A percentile compares a stretch with the other conserved stretches of the same genome.
Conservation (phyloP, 2,797 vertebrate genomes). For the Esox lucius region DNA sequence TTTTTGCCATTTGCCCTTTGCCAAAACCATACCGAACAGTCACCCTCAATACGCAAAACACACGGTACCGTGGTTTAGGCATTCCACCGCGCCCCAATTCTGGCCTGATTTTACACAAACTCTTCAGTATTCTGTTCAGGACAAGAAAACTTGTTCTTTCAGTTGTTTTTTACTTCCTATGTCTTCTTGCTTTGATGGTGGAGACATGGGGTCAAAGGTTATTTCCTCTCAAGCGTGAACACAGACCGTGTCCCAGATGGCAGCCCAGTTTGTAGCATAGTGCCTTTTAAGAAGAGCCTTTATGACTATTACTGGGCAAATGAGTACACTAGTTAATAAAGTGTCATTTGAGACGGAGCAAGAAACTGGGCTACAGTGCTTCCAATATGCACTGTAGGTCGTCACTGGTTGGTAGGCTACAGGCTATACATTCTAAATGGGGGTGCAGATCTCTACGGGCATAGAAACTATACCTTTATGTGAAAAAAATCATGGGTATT, state of each 20-base stretch:
- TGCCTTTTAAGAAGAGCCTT: neutral
- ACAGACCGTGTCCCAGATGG: too few species aligned
- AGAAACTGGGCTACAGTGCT: neutral
- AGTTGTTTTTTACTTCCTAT: neutral
- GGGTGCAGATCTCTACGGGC: too few species aligned
- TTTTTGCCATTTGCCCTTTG: too few species aligned
- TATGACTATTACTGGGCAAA: neutral
- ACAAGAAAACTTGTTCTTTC: neutral
- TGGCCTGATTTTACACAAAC: neutral
- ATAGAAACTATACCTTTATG: neutral
- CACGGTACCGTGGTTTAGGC: too few species aligned
- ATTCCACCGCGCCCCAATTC: too few species aligned
- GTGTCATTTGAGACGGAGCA: neutral
- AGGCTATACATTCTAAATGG: neutral
- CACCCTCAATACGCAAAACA: too few species aligned
- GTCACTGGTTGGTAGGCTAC: neutral
- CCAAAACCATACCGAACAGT: neutral
- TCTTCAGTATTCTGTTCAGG: neutral
- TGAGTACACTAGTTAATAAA: neutral
- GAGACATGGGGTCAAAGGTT: neutral
- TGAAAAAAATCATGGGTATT: neutral
- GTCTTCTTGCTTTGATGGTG: constrained; percentile 1
- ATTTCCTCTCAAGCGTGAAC: neutral
- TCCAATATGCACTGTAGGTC: neutral
- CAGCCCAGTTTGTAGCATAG: too few species aligned